Evolutionary conservation across 2,113 vertebrate genomes (phyloP).

Genomic region (Zosterops hypoxanthus): DNA sequence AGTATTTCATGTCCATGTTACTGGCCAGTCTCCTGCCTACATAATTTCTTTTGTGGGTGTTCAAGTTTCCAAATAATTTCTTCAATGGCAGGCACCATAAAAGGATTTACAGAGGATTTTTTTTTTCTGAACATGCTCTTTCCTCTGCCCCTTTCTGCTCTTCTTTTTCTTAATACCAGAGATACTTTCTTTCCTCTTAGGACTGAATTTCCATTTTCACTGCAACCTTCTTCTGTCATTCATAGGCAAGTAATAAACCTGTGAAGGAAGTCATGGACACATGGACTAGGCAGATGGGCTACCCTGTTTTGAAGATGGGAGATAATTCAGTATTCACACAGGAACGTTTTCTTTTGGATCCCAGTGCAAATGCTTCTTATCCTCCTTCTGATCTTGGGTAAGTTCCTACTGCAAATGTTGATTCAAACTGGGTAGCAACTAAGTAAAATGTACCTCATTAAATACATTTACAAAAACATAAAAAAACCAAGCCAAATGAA

Average conservation of each 20-base stretch:
- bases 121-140: not conserved
- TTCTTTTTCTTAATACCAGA: not conserved
- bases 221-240: not conserved
- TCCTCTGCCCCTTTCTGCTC: not conserved
- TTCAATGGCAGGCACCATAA: not conserved
- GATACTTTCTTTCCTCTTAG: not conserved
- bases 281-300: slow-evolving; percentile 97
- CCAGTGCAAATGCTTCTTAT: slow-evolving; percentile 75
- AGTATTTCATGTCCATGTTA: not conserved
- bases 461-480: not conserved
- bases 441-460: not conserved
- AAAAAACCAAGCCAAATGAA: not conserved
- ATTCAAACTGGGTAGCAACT: not conserved
- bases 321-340: slow-evolving; percentile 70
- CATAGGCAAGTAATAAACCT: slow-evolving; percentile 81
- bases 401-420: not conserved
- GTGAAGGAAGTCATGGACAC: slow-evolving; percentile 92
- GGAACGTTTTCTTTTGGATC: slow-evolving; percentile 88
- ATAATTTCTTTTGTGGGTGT: not conserved
- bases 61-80: not conserved
- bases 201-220: not conserved
- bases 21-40: not conserved
- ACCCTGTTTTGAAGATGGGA: slow-evolving; percentile 82
- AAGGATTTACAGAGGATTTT: not conserved
- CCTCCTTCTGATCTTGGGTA: slow-evolving; percentile 82